phyloP scores from a whole-genome alignment of 2,888 invertebrate genomes.

The Microplitis manilae region DNA sequence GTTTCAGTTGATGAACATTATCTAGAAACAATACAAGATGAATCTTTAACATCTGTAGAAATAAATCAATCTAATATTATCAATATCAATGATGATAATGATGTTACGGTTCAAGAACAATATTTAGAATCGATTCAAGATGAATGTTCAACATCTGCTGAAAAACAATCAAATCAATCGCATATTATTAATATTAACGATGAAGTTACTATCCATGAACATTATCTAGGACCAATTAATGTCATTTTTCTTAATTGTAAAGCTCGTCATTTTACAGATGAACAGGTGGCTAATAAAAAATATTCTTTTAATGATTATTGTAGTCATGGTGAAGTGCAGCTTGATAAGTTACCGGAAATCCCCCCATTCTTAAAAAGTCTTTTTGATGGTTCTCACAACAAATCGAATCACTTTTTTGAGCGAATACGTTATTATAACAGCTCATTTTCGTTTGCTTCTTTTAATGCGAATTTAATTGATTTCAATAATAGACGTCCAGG shows the following conservation, averaged over 20 bases:
- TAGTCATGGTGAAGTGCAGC: constrained; percentile 35
- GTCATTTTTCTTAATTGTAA: constrained; percentile 37
- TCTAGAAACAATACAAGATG: too few relatives aligned
- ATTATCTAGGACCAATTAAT: constrained; percentile 41
- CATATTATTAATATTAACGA: too few relatives aligned
- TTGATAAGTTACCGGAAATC: constrained; percentile 36
- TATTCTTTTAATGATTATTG: constrained; percentile 46
- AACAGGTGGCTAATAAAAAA: constrained; percentile 26
- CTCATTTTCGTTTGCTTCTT: constrained; percentile 40
- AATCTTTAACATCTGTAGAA: too few relatives aligned
- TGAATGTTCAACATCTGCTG: too few relatives aligned
- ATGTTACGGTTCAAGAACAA: too few relatives aligned
- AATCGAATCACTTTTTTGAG: constrained; percentile 37
- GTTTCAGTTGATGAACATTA: too few relatives aligned
- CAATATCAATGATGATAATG: too few relatives aligned
- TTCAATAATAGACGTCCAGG: constrained; percentile 31
- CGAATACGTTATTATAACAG: constrained; percentile 20
- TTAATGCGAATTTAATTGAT: constrained; percentile 38
- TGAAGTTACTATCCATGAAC: constrained; percentile 10
- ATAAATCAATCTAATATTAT: too few relatives aligned
- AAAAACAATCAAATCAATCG: too few relatives aligned
- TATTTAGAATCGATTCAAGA: too few relatives aligned
- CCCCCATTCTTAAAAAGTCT: constrained; percentile 34
- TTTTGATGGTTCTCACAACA: constrained; percentile 37
- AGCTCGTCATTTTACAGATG: constrained; percentile 39